Base-by-base conservation (phyloP, 2,113 vertebrate species). In the Copsychus sechellarum region DNA sequence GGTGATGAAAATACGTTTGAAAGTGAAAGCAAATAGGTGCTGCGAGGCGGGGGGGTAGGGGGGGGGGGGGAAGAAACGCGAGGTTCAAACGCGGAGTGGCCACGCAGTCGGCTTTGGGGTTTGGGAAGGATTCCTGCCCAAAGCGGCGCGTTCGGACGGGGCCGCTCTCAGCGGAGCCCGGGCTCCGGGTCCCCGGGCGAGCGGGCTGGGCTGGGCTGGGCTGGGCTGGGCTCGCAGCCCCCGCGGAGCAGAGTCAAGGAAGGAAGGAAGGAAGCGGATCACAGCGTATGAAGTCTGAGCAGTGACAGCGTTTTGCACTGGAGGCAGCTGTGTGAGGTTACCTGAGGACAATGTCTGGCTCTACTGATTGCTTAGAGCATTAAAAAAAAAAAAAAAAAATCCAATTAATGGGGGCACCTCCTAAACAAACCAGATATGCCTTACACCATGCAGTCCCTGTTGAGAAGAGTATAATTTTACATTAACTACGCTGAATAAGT, bases 301-400 rank as follows among this genome's bases (percentile, higher is more conserved):
- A 95, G 94, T 84, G 94, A 93, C 96, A 96, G 96, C 40, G 12
- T 90, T 95, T 92, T 96, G 95, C 92, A 77, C 86, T 91, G 77
- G 61, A 83, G 83, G 90, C 93, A 97, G 95, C 95, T 92, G 93
- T 87, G 6, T 10, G 83, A 47, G 96, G 96, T 97, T 95, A 97
- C 96, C 95, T 92, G 94, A 97, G 96, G 97, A 97, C 95, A 97
- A 1, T 73, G 93, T 95, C 96, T 95, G 95, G 82, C 92, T 96
- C 81, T 60, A 28, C 83, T 94, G 94, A 94, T 87, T 76, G 90
- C 92, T 95, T 58, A 50, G 50, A 92, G 81, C 90, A 14, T 61
- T 90, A 48, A 48, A 48, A 48, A 47, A 21, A 20, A 42, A 84
- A 60, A 62, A 66, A 86, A 54, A 76, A 76, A 62, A 67, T 83